Base-by-base conservation (phyloP, 2,888 invertebrate species). In the Dysmachus trigonus region DNA sequence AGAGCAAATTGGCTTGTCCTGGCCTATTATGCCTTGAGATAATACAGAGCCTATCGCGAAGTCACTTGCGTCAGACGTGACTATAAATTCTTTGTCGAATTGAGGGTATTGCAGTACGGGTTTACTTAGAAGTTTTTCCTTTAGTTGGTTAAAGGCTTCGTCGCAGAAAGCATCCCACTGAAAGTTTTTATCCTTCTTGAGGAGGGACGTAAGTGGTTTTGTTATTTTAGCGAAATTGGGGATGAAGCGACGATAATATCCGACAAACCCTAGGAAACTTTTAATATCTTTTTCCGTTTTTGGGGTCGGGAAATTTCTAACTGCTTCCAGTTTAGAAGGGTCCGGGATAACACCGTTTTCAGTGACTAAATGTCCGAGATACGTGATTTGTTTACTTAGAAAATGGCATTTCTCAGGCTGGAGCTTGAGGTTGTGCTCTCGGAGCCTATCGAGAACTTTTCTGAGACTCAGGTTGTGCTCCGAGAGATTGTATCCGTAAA, bases 11-110 rank as follows among this genome's bases (percentile, higher is more conserved):
- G 86, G 88, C 86, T 86, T 86, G 8, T 79, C 86, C 6, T 51
- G 47, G 2, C n/a, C 47, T 51, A 51, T 51, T 10, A 4, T n/a
- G 18, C 22, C 33, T 35, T 51, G 51, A 18, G 53, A 53, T n/a
- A 81, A 18, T 8, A 51, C 47, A 6, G 47, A 2, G 5, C 47
- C 47, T n/a, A 71, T 72, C 10, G 85, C 85, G 72, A 79, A 74
- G 71, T 85, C 86, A 30, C 86, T 86, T 4, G 86, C 86, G 22
- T 87, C 88, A 5, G 87, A 84, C 0, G 85, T 87, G n/a, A 87
- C 30, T 35, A 33, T 72, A 30, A 87, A 88, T 77, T 62, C 13
- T 51, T 86, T 86, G 22, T 87, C 72, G 53, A 30, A 85, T 47
- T 82, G 51, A 10, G 86, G 86, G 18, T 81, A 86, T 53, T 81